Percentiles rank a stretch among this genome's conserved stretches.
Evolutionary conservation across 37 sponge, comb jelly and placozoan species (phyloP).

Genomic region (Ephydatia muelleri): DNA sequence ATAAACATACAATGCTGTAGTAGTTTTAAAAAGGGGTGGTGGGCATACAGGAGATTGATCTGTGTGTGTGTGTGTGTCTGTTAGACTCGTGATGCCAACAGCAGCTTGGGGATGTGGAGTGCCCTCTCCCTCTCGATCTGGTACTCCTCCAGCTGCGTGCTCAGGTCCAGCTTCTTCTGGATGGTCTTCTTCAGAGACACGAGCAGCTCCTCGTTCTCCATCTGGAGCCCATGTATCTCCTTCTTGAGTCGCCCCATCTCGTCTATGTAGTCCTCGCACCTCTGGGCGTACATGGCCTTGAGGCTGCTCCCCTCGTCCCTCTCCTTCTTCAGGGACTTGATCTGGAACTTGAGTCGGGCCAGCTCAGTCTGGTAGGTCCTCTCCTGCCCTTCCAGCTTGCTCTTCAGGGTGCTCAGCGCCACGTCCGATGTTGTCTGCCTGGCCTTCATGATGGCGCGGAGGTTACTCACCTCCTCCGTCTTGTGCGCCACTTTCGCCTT

Average conservation of each 20-base stretch:
- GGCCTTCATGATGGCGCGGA: conserved; percentile 74
- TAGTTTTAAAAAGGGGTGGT: no score
- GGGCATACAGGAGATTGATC: no score
- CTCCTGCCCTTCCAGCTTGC: conserved; percentile 69
- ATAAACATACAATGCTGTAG: no score
- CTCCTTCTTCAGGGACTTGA: conserved; percentile 56
- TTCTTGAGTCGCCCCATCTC: conserved; percentile 50
- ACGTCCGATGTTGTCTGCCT: conserved; percentile 70
- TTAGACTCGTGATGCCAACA: conserved; percentile 59
- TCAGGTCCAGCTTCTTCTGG: conserved; percentile 69
- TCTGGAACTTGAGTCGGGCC: conserved; percentile 52
- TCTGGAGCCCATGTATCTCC: conserved; percentile 17
- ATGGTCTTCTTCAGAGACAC: conserved; percentile 71
- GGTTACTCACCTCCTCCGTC: conserved; percentile 66
- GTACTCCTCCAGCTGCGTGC: conserved; percentile 74
- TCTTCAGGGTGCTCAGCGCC: conserved; percentile 62
- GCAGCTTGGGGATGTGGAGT: conserved; percentile 44
- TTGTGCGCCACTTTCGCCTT: conserved; percentile 39
- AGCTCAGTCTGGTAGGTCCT: conserved; percentile 60
- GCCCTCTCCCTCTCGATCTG: conserved; percentile 68
- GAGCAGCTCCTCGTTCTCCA: conserved; percentile 51
- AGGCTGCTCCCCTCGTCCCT: conserved; percentile 53
- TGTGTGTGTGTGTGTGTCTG: no score
- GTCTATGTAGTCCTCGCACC: conserved; percentile 67
- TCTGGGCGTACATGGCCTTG: conserved; percentile 44